A percentile compares a stretch with the other conserved stretches of the same genome.
These are phyloP conservation scores for Hyposoter dolosus DNA, from an alignment of 2,888 invertebrate species.

Conservation along the genomic window DNA sequence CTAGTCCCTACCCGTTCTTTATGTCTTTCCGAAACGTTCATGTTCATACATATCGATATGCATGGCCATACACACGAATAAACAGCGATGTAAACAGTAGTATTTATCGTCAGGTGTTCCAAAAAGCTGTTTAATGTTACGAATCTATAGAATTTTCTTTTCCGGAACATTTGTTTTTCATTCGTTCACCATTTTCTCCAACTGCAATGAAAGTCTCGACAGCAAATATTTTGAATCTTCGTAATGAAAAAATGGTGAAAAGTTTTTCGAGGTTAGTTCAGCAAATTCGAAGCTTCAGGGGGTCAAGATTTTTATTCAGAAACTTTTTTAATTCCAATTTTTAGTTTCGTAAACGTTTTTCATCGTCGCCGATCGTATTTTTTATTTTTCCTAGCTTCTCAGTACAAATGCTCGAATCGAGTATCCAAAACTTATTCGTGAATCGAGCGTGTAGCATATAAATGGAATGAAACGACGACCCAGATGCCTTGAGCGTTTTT, in stretches of 20 bases:
- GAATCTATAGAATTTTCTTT: neutral
- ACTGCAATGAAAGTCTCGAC: neutral
- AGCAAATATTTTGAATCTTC: neutral
- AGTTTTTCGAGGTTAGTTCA: too few relatives aligned
- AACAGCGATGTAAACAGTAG: too few relatives aligned
- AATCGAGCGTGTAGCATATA: neutral
- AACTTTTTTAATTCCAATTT: too few relatives aligned
- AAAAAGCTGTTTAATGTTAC: neutral
- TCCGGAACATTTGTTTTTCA: neutral
- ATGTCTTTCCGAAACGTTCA: neutral
- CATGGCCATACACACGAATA: neutral
- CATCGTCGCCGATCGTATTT: too few relatives aligned
- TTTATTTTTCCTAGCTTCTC: neutral
- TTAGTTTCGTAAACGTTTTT: too few relatives aligned
- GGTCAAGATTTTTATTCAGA: too few relatives aligned
- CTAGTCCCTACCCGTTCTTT: constrained; percentile 5
- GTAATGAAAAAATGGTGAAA: neutral
- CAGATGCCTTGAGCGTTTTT: constrained; percentile 34
- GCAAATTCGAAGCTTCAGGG: too few relatives aligned
- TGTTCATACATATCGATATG: constrained; percentile 2
- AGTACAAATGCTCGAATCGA: neutral
- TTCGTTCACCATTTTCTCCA: neutral
- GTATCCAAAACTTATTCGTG: too few relatives aligned
- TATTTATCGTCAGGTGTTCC: neutral
- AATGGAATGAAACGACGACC: constrained; percentile 32